These are phyloP conservation scores for Mylabris sibirica DNA, from an alignment of 2,888 invertebrate species.

Conservation along the genomic window DNA sequence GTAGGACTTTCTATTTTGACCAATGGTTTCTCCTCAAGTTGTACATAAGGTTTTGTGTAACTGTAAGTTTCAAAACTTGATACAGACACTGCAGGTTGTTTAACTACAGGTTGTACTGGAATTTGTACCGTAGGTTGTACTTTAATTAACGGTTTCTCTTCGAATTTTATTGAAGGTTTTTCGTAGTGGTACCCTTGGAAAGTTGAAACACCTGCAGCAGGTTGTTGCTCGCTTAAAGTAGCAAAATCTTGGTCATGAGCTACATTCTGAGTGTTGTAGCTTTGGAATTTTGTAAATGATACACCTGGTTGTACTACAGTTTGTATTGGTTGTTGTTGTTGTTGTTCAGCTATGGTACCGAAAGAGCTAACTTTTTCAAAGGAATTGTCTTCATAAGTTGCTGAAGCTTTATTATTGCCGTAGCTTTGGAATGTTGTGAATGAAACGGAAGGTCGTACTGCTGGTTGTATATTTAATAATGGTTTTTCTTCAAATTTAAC, in stretches of 20 bases:
- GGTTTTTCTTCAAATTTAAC: not conserved
- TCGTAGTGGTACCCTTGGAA: conserved; percentile 30
- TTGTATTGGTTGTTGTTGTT: not conserved
- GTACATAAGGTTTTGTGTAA: not conserved
- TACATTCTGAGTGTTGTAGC: not conserved
- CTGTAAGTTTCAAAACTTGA: not conserved
- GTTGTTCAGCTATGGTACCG: not conserved
- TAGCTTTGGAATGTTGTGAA: conserved; percentile 21
- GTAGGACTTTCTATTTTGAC: too few relatives aligned
- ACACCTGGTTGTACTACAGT: conserved; percentile 15
- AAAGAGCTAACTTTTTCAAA: not conserved
- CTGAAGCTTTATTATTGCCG: not conserved
- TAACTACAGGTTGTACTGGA: too few relatives aligned
- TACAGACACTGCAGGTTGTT: not conserved
- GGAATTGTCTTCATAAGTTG: not conserved
- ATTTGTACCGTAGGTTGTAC: conserved; percentile 1
- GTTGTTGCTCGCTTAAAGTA: conserved; percentile 10
- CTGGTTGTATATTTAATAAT: conserved; percentile 9
- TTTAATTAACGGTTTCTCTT: conserved; percentile 26
- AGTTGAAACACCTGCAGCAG: conserved; percentile 40
- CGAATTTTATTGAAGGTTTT: conserved; percentile 39
- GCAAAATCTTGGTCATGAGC: not conserved
- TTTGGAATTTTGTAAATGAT: conserved; percentile 20
- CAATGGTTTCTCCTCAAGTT: not conserved
- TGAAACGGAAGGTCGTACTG: conserved; percentile 22